phyloP scores from a whole-genome alignment of 2,113 vertebrate species.

The Cairina moschata region DNA sequence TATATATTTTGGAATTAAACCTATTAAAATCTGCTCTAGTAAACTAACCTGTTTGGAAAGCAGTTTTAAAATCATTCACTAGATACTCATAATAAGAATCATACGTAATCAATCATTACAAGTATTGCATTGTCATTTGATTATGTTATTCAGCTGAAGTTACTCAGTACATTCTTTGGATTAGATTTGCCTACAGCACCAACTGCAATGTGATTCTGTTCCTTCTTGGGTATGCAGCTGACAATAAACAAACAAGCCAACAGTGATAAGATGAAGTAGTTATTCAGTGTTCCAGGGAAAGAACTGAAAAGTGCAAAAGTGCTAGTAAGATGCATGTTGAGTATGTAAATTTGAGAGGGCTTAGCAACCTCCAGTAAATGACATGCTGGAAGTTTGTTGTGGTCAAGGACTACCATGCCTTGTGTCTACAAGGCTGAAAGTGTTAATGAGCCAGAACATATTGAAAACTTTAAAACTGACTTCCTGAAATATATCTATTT shows the following conservation, averaged over 20 bases:
- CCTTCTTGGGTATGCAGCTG: neutral
- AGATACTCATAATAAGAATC: neutral
- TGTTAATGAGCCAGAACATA: neutral
- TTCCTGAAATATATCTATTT: neutral
- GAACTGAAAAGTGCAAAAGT: neutral
- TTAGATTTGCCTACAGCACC: neutral
- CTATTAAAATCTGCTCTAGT: neutral
- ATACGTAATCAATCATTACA: no score
- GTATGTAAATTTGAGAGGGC: neutral
- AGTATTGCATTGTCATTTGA: neutral
- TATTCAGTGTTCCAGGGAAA: neutral
- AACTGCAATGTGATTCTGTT: neutral
- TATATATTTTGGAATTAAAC: neutral
- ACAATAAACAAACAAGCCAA: neutral
- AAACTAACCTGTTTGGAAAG: neutral
- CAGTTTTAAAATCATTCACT: neutral
- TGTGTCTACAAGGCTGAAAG: neutral
- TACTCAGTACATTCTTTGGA: neutral
- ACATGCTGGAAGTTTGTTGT: neutral
- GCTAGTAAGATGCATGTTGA: neutral
- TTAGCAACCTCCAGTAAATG: neutral
- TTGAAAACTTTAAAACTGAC: neutral
- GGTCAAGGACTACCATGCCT: neutral
- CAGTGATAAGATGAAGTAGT: neutral
- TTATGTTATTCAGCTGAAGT: neutral